A percentile compares a stretch with the other conserved stretches of the same genome.
These are phyloP conservation scores for Crenuchus spilurus DNA, from an alignment of 2,797 vertebrate species.

Conservation along the genomic window DNA sequence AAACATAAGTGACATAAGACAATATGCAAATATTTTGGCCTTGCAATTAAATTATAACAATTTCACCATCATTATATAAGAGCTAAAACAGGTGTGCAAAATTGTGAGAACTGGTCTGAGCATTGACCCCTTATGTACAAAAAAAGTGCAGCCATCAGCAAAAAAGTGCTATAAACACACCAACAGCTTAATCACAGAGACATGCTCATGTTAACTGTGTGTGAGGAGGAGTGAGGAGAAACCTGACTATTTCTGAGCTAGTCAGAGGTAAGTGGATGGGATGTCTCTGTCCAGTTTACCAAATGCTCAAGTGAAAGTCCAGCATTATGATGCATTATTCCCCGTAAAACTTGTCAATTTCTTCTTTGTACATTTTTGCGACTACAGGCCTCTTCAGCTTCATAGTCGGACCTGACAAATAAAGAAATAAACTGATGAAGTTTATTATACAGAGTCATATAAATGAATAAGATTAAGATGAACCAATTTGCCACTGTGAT, in stretches of 20 bases:
- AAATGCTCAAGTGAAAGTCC: not conserved
- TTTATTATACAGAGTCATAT: not conserved
- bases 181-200: not conserved
- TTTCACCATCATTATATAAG: not conserved
- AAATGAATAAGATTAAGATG: not conserved
- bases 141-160: conserved; percentile 2
- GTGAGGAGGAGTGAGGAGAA: conserved; percentile 40
- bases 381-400: conserved; percentile 80
- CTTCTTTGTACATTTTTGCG: conserved; percentile 77
- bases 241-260: not conserved
- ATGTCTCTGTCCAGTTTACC: conserved; percentile 3
- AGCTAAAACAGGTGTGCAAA: not conserved
- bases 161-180: conserved; percentile 15
- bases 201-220: not conserved
- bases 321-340: conserved; percentile 35
- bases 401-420: conserved; percentile 78
- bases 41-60: not conserved
- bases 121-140: not conserved
- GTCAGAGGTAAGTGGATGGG: not conserved
- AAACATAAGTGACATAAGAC: not conserved
- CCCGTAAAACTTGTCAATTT: conserved; percentile 73
- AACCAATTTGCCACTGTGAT: too few species aligned
- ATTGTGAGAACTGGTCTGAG: not conserved
- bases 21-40: not conserved
- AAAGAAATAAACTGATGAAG: not conserved